Evolutionary conservation across 2,113 vertebrate genomes (phyloP).

Genomic region (Hystrix cristata): DNA sequence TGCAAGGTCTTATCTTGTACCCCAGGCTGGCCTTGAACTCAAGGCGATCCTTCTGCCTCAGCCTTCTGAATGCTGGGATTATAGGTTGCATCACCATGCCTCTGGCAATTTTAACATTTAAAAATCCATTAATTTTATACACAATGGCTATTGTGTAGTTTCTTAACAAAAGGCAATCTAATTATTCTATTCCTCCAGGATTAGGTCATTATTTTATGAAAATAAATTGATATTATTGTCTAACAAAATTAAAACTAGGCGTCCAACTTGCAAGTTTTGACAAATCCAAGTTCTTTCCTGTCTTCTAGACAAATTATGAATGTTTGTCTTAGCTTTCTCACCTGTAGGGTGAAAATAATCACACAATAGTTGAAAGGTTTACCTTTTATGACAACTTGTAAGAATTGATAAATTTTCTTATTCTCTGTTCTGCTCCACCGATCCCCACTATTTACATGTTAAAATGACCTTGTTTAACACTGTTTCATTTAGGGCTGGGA

Average conservation of each 20-base stretch:
- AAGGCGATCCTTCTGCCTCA: neutral
- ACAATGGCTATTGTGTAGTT: conserved; percentile 37
- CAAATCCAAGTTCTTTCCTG: conserved; percentile 3
- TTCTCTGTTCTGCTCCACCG: too few species aligned
- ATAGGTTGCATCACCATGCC: neutral
- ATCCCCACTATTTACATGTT: too few species aligned
- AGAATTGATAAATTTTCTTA: neutral
- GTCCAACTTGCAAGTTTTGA: neutral
- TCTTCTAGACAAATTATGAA: conserved; percentile 28
- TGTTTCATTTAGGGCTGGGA: too few species aligned
- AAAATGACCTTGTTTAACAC: too few species aligned
- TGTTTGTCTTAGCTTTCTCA: conserved; percentile 46
- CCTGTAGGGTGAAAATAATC: neutral
- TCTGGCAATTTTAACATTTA: neutral
- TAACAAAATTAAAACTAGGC: conserved; percentile 43
- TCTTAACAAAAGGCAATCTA: neutral
- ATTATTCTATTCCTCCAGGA: conserved; percentile 6
- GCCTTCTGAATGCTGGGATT: neutral
- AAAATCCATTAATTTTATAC: conserved; percentile 50
- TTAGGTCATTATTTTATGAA: conserved; percentile 19
- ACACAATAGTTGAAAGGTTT: neutral
- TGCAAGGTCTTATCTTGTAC: neutral
- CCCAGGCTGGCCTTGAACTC: neutral
- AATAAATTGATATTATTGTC: neutral
- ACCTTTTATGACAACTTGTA: neutral